These are phyloP conservation scores for Mesocricetus auratus DNA, from an alignment of 2,113 vertebrate genomes.

Conservation along the genomic window DNA sequence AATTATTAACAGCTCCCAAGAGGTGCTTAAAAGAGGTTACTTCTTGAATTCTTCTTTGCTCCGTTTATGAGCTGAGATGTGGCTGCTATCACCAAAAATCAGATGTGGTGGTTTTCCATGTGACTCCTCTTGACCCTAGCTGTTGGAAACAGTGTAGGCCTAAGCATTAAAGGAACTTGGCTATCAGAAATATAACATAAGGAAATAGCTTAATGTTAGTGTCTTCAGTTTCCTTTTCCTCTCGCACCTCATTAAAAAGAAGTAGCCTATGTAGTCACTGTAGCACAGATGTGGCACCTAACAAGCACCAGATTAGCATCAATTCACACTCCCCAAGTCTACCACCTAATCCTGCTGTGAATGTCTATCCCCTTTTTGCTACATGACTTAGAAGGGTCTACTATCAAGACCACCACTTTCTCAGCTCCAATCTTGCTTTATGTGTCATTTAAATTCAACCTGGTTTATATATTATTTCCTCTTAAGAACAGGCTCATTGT, in stretches of 20 bases:
- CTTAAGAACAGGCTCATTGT: background rate
- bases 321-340: conserved; percentile 40
- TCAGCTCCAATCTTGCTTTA: conserved; percentile 26
- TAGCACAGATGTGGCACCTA: conserved; percentile 27
- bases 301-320: conserved; percentile 37
- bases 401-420: background rate
- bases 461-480: conserved; percentile 8
- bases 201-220: conserved; percentile 58
- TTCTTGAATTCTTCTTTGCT: conserved; percentile 60
- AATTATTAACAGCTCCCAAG: conserved; percentile 61
- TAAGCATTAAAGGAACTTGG: conserved; percentile 59
- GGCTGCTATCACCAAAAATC: conserved; percentile 59
- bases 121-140: conserved; percentile 57
- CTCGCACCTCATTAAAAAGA: conserved; percentile 42
- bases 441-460: background rate
- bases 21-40: conserved; percentile 62
- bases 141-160: conserved; percentile 57
- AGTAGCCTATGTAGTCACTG: conserved; percentile 40
- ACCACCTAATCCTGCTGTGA: conserved; percentile 25
- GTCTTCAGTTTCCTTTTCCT: conserved; percentile 6
- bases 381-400: background rate
- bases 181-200: conserved; percentile 64
- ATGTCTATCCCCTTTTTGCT: conserved; percentile 17
- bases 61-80: conserved; percentile 60
- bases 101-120: conserved; percentile 62